Conservation (phyloP, 2,888 invertebrate genomes). For the Orchesella flavescens region DNA sequence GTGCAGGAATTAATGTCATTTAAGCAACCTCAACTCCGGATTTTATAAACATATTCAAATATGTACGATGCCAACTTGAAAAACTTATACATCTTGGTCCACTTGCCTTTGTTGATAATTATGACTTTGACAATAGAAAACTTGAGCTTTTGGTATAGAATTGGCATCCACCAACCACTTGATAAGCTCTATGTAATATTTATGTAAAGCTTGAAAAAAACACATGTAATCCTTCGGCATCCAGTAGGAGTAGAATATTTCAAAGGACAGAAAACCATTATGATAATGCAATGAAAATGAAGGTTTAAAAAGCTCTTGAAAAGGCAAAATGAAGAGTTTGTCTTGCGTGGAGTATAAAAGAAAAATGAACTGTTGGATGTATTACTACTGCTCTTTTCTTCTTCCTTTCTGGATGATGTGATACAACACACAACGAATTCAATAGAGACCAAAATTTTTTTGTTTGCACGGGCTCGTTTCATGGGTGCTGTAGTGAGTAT, state of each 20-base stretch:
- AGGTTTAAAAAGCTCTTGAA: constrained; percentile 53
- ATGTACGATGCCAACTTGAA: too few species aligned
- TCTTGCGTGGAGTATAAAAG: constrained; percentile 56
- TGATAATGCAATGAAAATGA: constrained; percentile 22
- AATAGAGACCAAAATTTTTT: constrained; percentile 27
- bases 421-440: constrained; percentile 42
- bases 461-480: constrained; percentile 22
- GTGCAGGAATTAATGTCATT: too few species aligned
- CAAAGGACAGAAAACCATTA: constrained; percentile 36
- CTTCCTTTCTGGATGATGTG: neutral
- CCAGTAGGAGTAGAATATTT: constrained; percentile 19
- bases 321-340: constrained; percentile 62
- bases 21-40: too few species aligned
- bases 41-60: too few species aligned
- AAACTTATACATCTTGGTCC: too few species aligned
- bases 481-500: constrained; percentile 11
- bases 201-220: constrained; percentile 21
- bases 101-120: neutral
- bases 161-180: neutral
- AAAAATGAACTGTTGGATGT: constrained; percentile 48
- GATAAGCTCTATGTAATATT: neutral
- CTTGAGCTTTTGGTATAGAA: neutral
- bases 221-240: constrained; percentile 45
- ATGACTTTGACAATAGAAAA: neutral
- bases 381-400: constrained; percentile 20